Conservation (phyloP, 2,888 invertebrate species). For the Drosophila basisetae region DNA sequence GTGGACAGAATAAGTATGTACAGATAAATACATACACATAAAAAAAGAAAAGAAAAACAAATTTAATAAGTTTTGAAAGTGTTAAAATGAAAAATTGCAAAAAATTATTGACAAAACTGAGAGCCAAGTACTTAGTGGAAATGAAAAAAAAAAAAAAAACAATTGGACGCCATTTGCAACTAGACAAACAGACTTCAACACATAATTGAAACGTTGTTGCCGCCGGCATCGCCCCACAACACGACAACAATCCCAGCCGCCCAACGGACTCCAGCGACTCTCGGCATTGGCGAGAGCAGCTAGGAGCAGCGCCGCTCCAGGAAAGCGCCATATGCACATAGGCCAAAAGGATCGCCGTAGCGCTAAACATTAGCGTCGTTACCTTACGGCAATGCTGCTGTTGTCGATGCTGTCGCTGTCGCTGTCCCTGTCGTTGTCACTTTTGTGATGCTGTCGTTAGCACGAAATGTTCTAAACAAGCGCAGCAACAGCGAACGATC, state of each 20-base stretch:
- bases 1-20: conserved; percentile 24
- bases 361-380: conserved; percentile 22
- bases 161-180: conserved; percentile 51
- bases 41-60: conserved; percentile 14
- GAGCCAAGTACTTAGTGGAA: conserved; percentile 2
- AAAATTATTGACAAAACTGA: conserved; percentile 2
- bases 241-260: conserved; percentile 19
- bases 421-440: not conserved
- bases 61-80: conserved; percentile 30
- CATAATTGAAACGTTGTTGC: conserved; percentile 62
- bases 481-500: conserved; percentile 82
- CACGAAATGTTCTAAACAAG: conserved; percentile 74
- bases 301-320: conserved; percentile 33
- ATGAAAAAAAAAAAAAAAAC: not conserved
- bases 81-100: conserved; percentile 36
- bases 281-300: conserved; percentile 39
- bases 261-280: conserved; percentile 47
- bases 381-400: conserved; percentile 22
- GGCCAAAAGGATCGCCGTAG: conserved; percentile 16
- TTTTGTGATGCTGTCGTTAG: conserved; percentile 27
- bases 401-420: not conserved
- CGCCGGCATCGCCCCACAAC: conserved; percentile 36
- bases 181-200: conserved; percentile 58
- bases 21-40: conserved; percentile 11
- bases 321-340: not conserved